Evolutionary conservation across 2,797 vertebrate species (phyloP).

Genomic region (Todus mexicanus): DNA sequence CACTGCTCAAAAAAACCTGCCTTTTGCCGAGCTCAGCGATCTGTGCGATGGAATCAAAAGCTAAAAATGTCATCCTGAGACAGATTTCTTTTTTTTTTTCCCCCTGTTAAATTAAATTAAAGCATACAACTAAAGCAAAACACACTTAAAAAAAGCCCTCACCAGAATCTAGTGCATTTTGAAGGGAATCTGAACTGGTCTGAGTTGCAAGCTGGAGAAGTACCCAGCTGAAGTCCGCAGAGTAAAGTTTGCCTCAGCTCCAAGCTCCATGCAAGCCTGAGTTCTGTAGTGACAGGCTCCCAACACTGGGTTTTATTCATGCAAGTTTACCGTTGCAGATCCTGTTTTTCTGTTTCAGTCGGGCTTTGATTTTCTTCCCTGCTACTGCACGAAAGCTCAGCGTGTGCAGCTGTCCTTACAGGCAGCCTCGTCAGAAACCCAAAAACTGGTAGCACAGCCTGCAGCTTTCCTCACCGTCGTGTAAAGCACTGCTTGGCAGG

Average conservation of each 20-base stretch:
- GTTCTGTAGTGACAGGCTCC: not conserved
- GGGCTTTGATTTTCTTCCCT: not conserved
- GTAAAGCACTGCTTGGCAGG: not conserved
- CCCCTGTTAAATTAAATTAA: not conserved
- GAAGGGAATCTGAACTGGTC: not conserved
- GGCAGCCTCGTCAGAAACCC: rapidly evolving
- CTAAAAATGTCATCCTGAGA: not conserved
- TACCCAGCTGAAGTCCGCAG: not conserved
- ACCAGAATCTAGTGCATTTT: not conserved
- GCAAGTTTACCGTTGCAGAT: not conserved
- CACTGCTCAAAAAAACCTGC: not conserved
- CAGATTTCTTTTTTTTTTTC: not conserved
- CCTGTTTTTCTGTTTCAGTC: not conserved
- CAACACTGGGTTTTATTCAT: not conserved
- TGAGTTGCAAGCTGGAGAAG: not conserved
- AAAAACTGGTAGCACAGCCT: not conserved
- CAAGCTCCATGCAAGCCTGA: not conserved
- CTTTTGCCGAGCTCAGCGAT: not conserved
- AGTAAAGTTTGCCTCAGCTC: not conserved
- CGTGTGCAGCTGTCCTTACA: not conserved
- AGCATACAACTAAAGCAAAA: not conserved
- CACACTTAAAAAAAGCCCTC: too few relatives aligned
- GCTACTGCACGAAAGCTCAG: not conserved
- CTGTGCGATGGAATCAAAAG: not conserved
- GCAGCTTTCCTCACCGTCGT: not conserved